Evolutionary conservation across 2,113 vertebrate species (phyloP).

Genomic region (Suricata suricatta): DNA sequence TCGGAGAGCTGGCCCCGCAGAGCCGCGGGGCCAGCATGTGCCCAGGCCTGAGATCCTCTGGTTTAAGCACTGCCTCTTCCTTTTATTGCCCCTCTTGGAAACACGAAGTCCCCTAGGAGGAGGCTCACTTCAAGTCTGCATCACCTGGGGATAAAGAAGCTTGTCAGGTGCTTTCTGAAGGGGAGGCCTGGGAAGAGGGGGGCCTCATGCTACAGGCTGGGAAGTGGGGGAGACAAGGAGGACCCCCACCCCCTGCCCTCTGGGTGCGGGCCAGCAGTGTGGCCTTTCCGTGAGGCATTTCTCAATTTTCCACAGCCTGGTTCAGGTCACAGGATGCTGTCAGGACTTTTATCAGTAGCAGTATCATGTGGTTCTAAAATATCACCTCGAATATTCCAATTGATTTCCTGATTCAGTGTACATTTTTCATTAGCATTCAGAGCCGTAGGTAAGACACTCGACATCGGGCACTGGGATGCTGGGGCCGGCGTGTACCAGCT

Average conservation of each 20-base stretch:
- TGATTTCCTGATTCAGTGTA: not conserved
- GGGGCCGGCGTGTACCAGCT: too few species aligned
- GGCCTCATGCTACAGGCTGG: not conserved
- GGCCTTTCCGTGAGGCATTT: slow-evolving; percentile 42
- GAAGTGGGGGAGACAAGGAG: not conserved
- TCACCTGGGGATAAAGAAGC: not conserved
- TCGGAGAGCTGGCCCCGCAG: not conserved
- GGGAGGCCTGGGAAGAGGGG: not conserved
- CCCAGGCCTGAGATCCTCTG: not conserved
- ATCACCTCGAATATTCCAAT: not conserved
- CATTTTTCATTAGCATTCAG: not conserved
- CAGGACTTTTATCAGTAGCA: not conserved
- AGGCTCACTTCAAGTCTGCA: not conserved
- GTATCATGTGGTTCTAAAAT: not conserved
- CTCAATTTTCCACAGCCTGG: not conserved
- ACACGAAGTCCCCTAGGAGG: not conserved
- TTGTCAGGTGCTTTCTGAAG: not conserved
- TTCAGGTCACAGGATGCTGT: slow-evolving; percentile 64
- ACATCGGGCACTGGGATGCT: not conserved
- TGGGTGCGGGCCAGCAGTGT: not conserved
- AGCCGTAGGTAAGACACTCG: not conserved
- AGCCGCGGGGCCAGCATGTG: not conserved
- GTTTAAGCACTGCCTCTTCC: not conserved
- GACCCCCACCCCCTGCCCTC: not conserved
- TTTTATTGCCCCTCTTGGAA: not conserved